Base-by-base conservation (phyloP, 2,113 vertebrate species). In the Lanius collurio region DNA sequence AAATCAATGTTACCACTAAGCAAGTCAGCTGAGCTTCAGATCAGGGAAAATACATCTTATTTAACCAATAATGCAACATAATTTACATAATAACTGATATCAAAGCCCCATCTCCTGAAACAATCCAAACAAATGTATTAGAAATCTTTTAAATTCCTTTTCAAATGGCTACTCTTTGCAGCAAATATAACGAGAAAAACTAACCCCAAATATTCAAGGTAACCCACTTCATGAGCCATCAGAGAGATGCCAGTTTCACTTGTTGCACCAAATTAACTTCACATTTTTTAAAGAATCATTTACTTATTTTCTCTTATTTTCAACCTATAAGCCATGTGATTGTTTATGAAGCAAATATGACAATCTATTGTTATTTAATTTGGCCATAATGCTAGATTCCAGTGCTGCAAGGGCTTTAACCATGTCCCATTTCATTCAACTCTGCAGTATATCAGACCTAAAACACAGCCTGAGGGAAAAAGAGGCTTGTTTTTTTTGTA, bases 201-300 rank as follows among this genome's bases (percentile, higher is more conserved):
- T 33, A 50, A 65, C 20, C 31, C 37, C 24, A 68, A 80, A 82
- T 80, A 56, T 42, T 60, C 44, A 62, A 50, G 53, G 37, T 87
- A 92, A 76, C 4, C 14, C 9, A 63, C 2, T 9, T 33, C 30
- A 39, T 18, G 28, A 86, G 42, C 82, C 21, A 65, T 46, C 39
- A 77, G 49, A 93, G 31, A 63, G 7, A 44, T 33, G 17, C 7
- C 15, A 19, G 9, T 69, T 86, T 76, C 56, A 93, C 95, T 91
- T 97, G 94, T 94, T 96, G 91, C 79, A 79, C 20, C 14, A 63
- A 76, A 90, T 33, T 59, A 67, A 33, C 41, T 27, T 75, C 19
- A 57, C 1, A 3, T 73, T 81, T 83, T n/a, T 53, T 31, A 78
- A 77, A 33, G 49, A 81, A 87, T 13, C 7, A 67, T 33, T 42